Base-by-base conservation (phyloP, 2,888 invertebrate genomes). In the Platypus cylindrus region DNA sequence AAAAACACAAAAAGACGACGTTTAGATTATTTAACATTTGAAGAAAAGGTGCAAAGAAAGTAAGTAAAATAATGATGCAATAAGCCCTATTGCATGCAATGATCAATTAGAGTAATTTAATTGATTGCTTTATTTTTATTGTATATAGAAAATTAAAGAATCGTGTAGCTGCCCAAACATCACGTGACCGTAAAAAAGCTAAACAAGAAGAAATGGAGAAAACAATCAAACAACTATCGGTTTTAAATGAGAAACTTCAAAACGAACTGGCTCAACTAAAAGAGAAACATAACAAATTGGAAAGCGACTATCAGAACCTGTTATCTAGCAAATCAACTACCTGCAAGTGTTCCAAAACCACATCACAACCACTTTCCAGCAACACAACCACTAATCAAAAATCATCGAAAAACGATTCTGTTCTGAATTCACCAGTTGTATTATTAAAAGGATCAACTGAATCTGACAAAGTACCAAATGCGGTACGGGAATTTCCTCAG, bases 81-180 rank as follows among this genome's bases (percentile, higher is more conserved):
- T 18, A 15, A 3, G 11, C 15, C 17, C 5, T 26, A 26, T 7
- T 4, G 30, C 13, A 25, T 5, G 1, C 27, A 29, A 3, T 3
- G 17, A 22, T 11, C 3, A 17, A n/a, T n/a, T n/a, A n/a, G n/a
- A n/a, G 5, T 9, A 12, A 26, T 29, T 8, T 8, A 7, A 13
- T n/a, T 15, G 3, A 7, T 17, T 23, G 3, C 24, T 5, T 26
- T 28, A 17, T 8, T 20, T 38, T 30, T 34, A 18, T 51, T 44
- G 62, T 65, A 17, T n/a, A 13, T 60, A 91, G 94, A 60, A 94
- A 94, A 65, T 60, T 94, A 50, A 94, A 94, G 61, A 95, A 95
- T 60, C 73, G 95, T 46, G 91, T 95, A 16, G 95, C 97, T 18
- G 97, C 97, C 2, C 97, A 97, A 64, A 91, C 89, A 30, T 95